Conservation (phyloP, 2,113 vertebrate genomes). For the Neotragus pygmaeus region DNA sequence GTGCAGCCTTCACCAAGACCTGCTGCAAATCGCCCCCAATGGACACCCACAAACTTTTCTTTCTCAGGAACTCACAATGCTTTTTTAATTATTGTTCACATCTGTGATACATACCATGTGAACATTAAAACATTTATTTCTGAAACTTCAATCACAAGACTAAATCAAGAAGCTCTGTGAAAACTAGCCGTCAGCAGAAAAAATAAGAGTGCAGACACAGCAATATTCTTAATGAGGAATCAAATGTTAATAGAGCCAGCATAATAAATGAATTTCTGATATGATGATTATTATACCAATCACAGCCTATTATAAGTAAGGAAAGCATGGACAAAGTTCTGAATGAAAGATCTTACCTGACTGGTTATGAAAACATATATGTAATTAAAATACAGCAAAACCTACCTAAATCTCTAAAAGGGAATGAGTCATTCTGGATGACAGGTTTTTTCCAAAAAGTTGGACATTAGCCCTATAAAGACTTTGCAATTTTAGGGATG, state of each 20-base stretch:
- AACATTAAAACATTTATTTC: constrained; percentile 75
- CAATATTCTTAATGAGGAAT: constrained; percentile 77
- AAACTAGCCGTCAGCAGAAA: constrained; percentile 78
- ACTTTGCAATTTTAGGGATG: not conserved
- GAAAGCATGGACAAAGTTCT: constrained; percentile 18
- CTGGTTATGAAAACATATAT: not conserved
- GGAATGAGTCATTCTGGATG: not conserved
- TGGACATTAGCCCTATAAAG: not conserved
- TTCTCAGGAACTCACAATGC: not conserved
- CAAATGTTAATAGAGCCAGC: constrained; percentile 76
- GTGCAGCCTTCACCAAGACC: not conserved
- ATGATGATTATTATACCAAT: constrained; percentile 68
- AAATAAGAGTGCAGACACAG: constrained; percentile 78
- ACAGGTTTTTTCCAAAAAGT: not conserved
- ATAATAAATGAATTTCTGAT: constrained; percentile 76
- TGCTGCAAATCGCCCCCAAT: fast-evolving
- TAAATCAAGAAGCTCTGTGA: constrained; percentile 76
- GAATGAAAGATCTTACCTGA: constrained; percentile 47
- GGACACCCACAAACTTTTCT: not conserved
- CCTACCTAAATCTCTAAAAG: not conserved
- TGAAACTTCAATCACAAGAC: constrained; percentile 70
- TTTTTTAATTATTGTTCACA: no score
- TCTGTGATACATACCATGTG: constrained; percentile 25
- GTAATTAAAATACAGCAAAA: not conserved
- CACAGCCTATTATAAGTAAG: constrained; percentile 39